Evolutionary conservation across 2,113 vertebrate genomes (phyloP).

Genomic region (Opisthocomus hoazin): DNA sequence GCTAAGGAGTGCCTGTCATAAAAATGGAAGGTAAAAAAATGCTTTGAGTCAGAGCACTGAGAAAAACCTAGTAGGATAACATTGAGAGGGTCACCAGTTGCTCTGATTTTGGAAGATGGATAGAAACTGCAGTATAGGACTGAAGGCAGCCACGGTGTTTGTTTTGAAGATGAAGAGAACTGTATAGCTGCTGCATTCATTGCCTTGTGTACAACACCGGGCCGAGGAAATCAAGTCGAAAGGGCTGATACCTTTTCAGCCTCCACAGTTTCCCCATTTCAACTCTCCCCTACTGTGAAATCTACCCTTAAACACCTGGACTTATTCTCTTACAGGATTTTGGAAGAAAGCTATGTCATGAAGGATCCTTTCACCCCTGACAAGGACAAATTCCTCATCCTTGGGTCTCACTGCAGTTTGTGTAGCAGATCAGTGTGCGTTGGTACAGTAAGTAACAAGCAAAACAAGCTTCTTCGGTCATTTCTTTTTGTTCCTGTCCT

Average conservation of each 20-base stretch:
- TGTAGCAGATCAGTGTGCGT: conserved; percentile 79
- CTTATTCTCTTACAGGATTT: conserved; percentile 66
- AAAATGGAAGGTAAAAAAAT: background rate
- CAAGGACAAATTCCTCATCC: conserved; percentile 80
- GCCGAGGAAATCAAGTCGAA: background rate
- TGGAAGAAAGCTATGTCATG: conserved; percentile 85
- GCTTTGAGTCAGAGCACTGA: background rate
- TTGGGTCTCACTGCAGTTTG: conserved; percentile 79
- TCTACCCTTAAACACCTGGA: background rate
- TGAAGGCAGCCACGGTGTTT: background rate
- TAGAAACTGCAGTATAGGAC: background rate
- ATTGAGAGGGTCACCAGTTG: background rate
- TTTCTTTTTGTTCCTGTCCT: background rate
- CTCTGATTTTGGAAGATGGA: background rate
- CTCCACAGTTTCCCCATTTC: background rate
- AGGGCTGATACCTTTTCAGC: background rate
- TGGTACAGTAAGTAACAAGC: conserved; percentile 71
- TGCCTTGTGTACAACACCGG: background rate
- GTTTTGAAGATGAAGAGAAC: background rate
- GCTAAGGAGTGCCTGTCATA: background rate
- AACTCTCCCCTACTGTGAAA: background rate
- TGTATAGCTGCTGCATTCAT: background rate
- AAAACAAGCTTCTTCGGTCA: background rate
- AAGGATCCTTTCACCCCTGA: conserved; percentile 84
- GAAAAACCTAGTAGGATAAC: background rate